These are phyloP conservation scores for Phymanthus crucifer DNA, from an alignment of 92 coral and sea anemone species.

Conservation along the genomic window DNA sequence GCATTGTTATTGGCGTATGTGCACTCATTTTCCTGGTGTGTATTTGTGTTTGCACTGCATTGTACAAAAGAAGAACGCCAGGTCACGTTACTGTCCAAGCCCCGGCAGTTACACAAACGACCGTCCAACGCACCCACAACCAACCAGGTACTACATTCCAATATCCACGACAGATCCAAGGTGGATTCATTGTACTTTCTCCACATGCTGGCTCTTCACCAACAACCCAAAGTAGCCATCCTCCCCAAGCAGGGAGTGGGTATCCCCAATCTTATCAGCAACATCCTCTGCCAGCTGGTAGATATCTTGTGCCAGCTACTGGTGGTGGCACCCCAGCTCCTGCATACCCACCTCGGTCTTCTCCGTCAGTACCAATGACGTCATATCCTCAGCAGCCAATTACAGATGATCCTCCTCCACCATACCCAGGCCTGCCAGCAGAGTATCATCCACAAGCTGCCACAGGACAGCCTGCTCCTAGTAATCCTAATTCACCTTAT, in stretches of 20 bases:
- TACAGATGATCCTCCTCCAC: neutral
- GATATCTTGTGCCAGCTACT: too few species aligned
- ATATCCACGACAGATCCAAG: neutral
- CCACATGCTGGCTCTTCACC: neutral
- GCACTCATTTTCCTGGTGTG: neutral
- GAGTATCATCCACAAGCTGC: neutral
- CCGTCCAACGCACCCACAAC: neutral
- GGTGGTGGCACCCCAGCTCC: neutral
- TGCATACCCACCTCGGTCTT: neutral
- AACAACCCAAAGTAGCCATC: neutral
- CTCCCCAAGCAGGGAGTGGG: neutral
- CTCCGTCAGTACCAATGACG: neutral
- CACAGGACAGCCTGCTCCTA: neutral
- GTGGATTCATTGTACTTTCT: neutral
- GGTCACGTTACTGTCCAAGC: neutral
- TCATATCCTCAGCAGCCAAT: neutral
- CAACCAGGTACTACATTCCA: neutral
- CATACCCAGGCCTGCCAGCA: neutral
- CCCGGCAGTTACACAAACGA: neutral
- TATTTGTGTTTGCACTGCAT: constrained; percentile 1
- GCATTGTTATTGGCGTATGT: neutral
- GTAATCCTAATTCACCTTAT: neutral
- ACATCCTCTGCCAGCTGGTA: too few species aligned
- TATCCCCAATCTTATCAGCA: neutral
- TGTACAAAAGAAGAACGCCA: neutral